Base-by-base conservation (phyloP, 2,888 invertebrate species). In the Hemaris fuciformis region DNA sequence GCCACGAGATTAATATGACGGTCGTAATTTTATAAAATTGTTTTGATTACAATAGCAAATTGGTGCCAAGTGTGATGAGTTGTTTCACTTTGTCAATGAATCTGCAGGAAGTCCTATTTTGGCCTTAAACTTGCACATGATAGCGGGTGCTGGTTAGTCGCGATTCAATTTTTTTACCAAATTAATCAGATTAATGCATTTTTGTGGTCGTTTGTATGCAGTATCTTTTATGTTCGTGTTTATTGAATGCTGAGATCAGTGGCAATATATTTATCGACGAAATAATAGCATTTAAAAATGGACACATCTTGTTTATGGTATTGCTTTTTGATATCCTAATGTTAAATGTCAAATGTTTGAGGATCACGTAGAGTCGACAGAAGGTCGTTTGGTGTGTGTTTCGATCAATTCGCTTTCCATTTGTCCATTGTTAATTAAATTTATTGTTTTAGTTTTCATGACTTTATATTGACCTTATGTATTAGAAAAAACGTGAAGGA, bases 331-430 rank as follows among this genome's bases (percentile, higher is more conserved):
- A 58, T 57, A 59, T 25, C 7, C 4, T 53, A 60, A 20, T 53
- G 25, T 53, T 41, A 41, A 53, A 60, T 60, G 60, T 53, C 60
- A 53, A 53, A 60, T 60, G 38, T 59, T 31, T 10, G 27, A 18
- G 53, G 31, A 53, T 53, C 53, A 31, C 31, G 10, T n/a, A 10
- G 53, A 8, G 13, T 27, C 27, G 7, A 31, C 5, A 53, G 53
- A 53, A 60, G 60, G 60, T 53, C 41, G 27, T 41, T 60, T 18
- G 41, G 23, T 48, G 46, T 22, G 1, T 25, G 15, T 23, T 34
- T 38, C 23, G n/a, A 23, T 53, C 31, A 53, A 42, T 53, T 53
- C 18, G 15, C 57, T 38, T 22, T 38, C 13, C 10, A 20, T 22
- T 20, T 20, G 6, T 22, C n/a, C 20, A 22, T 57, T 57, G 38